Base-by-base conservation (phyloP, 2,113 vertebrate genomes). In the Mola mola region DNA sequence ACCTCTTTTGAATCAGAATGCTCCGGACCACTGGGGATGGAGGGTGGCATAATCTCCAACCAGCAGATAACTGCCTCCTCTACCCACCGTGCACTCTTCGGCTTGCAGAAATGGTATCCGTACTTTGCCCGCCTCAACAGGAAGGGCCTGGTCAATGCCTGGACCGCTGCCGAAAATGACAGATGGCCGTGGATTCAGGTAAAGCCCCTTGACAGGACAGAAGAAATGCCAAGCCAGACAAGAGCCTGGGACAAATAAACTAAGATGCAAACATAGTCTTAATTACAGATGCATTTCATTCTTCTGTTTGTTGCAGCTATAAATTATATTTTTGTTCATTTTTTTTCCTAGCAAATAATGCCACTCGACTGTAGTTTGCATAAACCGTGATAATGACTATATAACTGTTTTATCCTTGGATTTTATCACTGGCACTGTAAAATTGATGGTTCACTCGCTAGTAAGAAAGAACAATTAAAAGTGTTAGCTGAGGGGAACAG, bases 101-200 rank as follows among this genome's bases (percentile, higher is more conserved):
- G 97, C 37, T 93, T 99, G 66, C 97, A 99, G 91, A 98, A 98
- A 71, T 99, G 97, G 97, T 98, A 98, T 64, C 96, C 97, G 0
- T 98, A 98, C 90, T 98, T 98, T 59, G 94, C 97, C 63, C 92
- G 97, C 20, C 96, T 99, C 65, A 99, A 99, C 92, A 98, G 95
- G 91, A 98, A 98, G 80, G 97, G 97, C 29, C 94, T 99, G 79
- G 96, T 99, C 86, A 99, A 99, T 24, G 97, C 97, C 61, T 99
- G 97, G 97, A 98, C 97, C 22, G 96, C 97, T 46, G 97, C 96
- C 78, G 97, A 99, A 90, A 98, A 98, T 79, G 97, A 99, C 94
- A 95, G 95, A 93, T 98, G 96, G 97, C 97, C 97, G 0, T 99
- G 97, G 97, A 98, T 99, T 89, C 97, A 99, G 96, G 97, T 98